A percentile compares a stretch with the other conserved stretches of the same genome.
phyloP scores from a whole-genome alignment of 2,113 vertebrate species.

The Porphyrio hochstetteri region DNA sequence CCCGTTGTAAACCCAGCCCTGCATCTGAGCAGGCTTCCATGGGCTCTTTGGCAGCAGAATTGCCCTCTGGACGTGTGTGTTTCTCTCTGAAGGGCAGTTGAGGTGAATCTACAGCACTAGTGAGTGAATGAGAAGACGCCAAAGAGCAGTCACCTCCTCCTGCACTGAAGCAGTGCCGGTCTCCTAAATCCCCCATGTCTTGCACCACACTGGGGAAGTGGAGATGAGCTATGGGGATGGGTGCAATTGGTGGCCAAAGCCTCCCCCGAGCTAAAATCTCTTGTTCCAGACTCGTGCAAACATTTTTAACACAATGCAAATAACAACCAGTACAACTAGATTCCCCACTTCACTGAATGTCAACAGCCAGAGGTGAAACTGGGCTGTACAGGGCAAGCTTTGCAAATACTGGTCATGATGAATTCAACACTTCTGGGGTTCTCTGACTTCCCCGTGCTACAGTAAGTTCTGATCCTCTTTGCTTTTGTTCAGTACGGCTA shows the following conservation, averaged over 20 bases:
- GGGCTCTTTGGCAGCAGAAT: background rate
- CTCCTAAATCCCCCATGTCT: background rate
- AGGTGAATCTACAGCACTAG: background rate
- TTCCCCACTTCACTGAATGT: background rate
- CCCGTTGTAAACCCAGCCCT: background rate
- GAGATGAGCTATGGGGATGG: background rate
- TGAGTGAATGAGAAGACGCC: background rate
- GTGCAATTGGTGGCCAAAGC: background rate
- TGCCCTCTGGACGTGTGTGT: background rate
- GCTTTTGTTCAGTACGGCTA: background rate
- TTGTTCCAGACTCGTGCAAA: background rate
- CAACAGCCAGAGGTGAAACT: background rate
- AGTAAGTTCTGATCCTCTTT: background rate
- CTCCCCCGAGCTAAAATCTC: background rate
- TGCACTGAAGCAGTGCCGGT: background rate
- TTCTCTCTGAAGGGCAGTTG: background rate
- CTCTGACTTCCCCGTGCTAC: background rate
- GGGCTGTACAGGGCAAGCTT: background rate
- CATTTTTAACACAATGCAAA: background rate
- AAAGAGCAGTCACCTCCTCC: background rate
- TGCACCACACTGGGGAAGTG: background rate
- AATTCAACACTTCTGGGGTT: background rate
- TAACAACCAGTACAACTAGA: background rate
- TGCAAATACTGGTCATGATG: background rate
- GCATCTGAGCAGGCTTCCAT: background rate